phyloP scores from a whole-genome alignment of 2,797 vertebrate species.

The Enteromius treurensis region DNA sequence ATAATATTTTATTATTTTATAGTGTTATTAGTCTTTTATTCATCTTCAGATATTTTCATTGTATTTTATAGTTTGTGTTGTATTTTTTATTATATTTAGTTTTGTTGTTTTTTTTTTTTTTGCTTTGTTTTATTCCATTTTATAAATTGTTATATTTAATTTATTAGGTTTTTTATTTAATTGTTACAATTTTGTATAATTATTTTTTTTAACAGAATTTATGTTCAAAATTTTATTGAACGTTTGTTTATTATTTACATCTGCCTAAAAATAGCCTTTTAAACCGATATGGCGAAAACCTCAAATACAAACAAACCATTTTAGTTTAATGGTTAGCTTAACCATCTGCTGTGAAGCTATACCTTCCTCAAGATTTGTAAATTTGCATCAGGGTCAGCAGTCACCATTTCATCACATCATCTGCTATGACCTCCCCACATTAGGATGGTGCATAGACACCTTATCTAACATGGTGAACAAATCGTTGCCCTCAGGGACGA shows the following conservation, averaged over 20 bases:
- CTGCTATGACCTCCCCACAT: slow-evolving; percentile 47
- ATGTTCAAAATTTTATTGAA: not conserved
- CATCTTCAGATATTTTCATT: too few relatives aligned
- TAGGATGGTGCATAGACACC: slow-evolving; percentile 42
- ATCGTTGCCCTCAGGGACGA: slow-evolving; percentile 54
- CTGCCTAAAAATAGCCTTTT: slow-evolving; percentile 11
- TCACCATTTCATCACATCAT: slow-evolving; percentile 41
- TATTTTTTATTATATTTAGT: not conserved
- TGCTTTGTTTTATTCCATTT: not conserved
- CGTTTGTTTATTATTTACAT: not conserved
- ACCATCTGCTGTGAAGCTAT: slow-evolving; percentile 22
- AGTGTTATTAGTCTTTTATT: not conserved
- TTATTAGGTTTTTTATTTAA: not conserved
- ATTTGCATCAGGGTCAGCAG: not conserved
- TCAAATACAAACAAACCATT: not conserved
- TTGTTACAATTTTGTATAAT: not conserved
- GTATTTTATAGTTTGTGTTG: not conserved
- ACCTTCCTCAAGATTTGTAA: slow-evolving; percentile 7
- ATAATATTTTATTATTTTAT: too few relatives aligned
- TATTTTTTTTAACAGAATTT: not conserved
- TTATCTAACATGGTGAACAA: slow-evolving; percentile 49
- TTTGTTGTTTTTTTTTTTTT: not conserved
- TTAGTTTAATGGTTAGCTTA: slow-evolving; percentile 20
- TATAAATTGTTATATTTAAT: not conserved
- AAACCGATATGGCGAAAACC: not conserved